Conservation (phyloP, 2,113 vertebrate genomes). For the Chlorocebus sabaeus region DNA sequence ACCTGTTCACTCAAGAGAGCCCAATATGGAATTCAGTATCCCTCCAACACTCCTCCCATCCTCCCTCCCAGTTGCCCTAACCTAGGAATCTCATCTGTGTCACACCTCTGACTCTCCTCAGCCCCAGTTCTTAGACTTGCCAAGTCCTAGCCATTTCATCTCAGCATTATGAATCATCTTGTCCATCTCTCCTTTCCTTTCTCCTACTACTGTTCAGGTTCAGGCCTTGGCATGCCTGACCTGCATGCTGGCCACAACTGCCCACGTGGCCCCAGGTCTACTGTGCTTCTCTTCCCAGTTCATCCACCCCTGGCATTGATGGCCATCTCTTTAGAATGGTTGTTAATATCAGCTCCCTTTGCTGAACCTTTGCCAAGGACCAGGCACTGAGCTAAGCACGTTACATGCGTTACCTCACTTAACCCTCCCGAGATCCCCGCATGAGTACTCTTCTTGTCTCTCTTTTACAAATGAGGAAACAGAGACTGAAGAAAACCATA, state of each 20-base stretch:
- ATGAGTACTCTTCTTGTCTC: background rate
- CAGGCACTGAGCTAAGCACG: background rate
- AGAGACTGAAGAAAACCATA: background rate
- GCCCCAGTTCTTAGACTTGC: background rate
- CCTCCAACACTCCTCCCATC: background rate
- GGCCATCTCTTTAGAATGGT: background rate
- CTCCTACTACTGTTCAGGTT: rapidly evolving
- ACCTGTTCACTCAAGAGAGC: background rate
- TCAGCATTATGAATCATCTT: background rate
- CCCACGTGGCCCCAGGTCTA: background rate
- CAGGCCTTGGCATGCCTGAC: background rate
- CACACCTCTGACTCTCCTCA: background rate
- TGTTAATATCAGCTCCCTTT: background rate
- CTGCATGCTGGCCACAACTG: background rate
- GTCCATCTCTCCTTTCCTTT: background rate
- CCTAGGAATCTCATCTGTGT: background rate
- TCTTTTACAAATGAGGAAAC: background rate
- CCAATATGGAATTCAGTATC: rapidly evolving
- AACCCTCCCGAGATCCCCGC: background rate
- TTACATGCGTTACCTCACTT: background rate
- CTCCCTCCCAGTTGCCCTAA: background rate
- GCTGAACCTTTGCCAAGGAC: background rate
- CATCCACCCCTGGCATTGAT: rapidly evolving
- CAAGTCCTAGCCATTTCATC: background rate
- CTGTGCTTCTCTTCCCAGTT: background rate